Evolutionary conservation across 2,797 vertebrate species (phyloP).

Genomic region (Lates japonicus): DNA sequence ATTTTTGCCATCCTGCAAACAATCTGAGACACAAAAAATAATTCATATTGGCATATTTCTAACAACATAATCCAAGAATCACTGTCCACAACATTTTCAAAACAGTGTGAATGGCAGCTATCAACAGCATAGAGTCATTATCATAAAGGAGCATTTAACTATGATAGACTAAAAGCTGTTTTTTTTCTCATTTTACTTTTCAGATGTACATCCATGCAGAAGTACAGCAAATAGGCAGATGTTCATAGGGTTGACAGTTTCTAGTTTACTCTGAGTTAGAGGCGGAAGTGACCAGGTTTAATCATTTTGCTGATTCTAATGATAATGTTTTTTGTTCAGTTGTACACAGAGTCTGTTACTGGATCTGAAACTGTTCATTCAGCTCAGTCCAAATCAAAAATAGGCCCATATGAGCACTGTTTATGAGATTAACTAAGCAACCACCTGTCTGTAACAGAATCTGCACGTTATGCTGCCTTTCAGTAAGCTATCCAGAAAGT

Average conservation of each 20-base stretch:
- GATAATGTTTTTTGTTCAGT: not conserved
- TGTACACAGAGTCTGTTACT: not conserved
- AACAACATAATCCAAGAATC: not conserved
- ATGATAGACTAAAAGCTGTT: not conserved
- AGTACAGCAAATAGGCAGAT: not conserved
- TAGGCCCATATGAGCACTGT: not conserved
- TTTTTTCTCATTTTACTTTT: not conserved
- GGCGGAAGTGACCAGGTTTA: slow-evolving; percentile 3
- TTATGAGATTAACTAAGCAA: not conserved
- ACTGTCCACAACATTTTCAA: not conserved
- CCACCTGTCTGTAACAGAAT: not conserved
- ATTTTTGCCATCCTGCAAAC: not conserved
- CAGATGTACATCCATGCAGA: not conserved
- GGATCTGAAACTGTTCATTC: not conserved
- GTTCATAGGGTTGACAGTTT: not conserved
- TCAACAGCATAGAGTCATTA: not conserved
- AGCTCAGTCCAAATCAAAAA: not conserved
- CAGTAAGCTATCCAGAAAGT: not conserved
- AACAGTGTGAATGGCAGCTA: slow-evolving; percentile 25
- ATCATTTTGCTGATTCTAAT: not conserved
- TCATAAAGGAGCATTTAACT: not conserved
- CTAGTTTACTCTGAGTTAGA: not conserved
- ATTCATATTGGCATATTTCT: slow-evolving; percentile 2
- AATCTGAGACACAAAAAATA: not conserved
- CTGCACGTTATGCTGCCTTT: not conserved